A percentile compares a stretch with the other conserved stretches of the same genome.
phyloP scores from a whole-genome alignment of 2,888 invertebrate species.

The Agrochola lota region DNA sequence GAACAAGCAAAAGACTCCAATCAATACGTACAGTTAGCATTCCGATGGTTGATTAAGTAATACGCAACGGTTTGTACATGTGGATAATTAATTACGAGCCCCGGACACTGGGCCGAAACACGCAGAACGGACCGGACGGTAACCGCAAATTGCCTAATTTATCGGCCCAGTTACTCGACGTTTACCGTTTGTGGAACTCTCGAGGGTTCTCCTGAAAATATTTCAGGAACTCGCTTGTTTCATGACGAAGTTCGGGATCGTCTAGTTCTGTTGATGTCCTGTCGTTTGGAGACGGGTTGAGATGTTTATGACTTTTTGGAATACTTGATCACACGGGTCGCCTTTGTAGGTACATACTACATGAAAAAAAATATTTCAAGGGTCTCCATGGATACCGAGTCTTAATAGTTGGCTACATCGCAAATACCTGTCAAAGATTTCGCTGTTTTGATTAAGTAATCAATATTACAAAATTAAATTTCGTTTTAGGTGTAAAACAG shows the following conservation, averaged over 20 bases:
- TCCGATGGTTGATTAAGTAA: conserved; percentile 80
- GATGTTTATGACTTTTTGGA: conserved; percentile 40
- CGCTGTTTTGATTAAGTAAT: background rate
- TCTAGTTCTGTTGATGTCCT: conserved; percentile 27
- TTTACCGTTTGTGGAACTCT: conserved; percentile 58
- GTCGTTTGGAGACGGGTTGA: conserved; percentile 14
- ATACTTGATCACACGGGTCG: conserved; percentile 22
- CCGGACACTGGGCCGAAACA: conserved; percentile 69
- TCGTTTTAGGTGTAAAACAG: background rate
- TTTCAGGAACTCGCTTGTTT: conserved; percentile 18
- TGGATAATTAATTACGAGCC: conserved; percentile 81
- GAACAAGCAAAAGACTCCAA: conserved; percentile 70
- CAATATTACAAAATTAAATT: background rate
- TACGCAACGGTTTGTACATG: conserved; percentile 71
- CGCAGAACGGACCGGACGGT: conserved; percentile 59
- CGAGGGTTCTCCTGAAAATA: conserved; percentile 54
- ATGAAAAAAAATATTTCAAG: background rate
- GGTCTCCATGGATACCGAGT: background rate
- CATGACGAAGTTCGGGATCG: conserved; percentile 18
- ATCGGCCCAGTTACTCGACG: conserved; percentile 74
- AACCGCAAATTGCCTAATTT: conserved; percentile 83
- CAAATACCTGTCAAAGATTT: background rate
- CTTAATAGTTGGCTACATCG: background rate
- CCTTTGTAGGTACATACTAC: background rate
- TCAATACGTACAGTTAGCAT: conserved; percentile 74